Conservation (phyloP, 2,888 invertebrate genomes). For the Eupithecia insigniata region DNA sequence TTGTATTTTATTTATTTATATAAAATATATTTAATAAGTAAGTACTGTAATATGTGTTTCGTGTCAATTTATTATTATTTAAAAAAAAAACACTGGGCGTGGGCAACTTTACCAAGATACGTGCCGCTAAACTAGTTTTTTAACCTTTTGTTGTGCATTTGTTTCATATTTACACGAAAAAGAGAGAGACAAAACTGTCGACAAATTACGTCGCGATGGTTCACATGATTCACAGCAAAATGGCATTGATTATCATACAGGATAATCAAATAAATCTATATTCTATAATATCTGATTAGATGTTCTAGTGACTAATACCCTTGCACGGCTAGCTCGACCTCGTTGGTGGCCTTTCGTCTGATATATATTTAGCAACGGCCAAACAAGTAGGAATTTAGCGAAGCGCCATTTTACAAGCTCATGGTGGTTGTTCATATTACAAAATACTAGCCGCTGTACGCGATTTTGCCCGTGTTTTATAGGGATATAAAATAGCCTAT, state of each 20-base stretch:
- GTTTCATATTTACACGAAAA: background rate
- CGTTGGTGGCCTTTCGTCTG: conserved; percentile 55
- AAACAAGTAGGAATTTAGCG: conserved; percentile 32
- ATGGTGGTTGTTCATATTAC: background rate
- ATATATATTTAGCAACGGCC: conserved; percentile 50
- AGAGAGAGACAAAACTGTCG: background rate
- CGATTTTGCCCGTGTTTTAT: too few species aligned
- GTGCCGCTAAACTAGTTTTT: too few species aligned
- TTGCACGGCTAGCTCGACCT: conserved; percentile 52
- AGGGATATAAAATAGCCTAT: too few species aligned
- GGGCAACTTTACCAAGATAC: too few species aligned
- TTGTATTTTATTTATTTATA: too few species aligned
- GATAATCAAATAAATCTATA: background rate
- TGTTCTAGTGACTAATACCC: background rate
- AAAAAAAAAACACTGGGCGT: too few species aligned
- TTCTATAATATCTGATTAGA: background rate
- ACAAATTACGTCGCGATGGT: background rate
- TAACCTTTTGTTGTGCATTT: background rate
- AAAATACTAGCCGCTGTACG: background rate
- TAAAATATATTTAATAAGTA: too few species aligned
- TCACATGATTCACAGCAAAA: background rate
- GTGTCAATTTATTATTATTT: too few species aligned
- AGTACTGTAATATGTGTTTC: too few species aligned
- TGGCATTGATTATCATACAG: background rate
- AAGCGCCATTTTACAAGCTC: conserved; percentile 6